Evolutionary conservation across 2,113 vertebrate genomes (phyloP).

Genomic region (Gallinago paraguaiae): DNA sequence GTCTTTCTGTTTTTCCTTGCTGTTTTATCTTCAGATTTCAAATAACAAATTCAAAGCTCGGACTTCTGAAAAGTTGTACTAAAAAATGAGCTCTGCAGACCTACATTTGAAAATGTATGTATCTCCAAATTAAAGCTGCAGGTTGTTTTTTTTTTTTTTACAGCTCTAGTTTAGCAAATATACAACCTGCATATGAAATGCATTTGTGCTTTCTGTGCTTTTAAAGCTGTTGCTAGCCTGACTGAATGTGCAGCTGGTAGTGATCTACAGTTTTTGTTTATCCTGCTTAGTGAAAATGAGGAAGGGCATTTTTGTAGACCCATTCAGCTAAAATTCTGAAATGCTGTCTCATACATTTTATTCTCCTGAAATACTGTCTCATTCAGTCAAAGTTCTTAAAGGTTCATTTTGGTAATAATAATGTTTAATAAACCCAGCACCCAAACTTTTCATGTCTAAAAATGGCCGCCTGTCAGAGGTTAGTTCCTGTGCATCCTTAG

Average conservation of each 20-base stretch:
- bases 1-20: neutral
- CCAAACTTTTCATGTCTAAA: neutral
- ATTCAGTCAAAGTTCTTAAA: neutral
- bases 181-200: neutral
- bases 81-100: neutral
- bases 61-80: neutral
- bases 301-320: slow-evolving; percentile 22
- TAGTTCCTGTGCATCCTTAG: neutral
- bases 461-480: neutral
- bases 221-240: neutral
- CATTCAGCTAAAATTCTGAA: slow-evolving; percentile 33
- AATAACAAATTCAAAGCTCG: slow-evolving; percentile 3
- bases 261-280: slow-evolving; percentile 47
- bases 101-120: neutral
- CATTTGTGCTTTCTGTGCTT: neutral
- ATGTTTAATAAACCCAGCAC: neutral
- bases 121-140: neutral
- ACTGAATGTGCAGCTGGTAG: slow-evolving; percentile 29
- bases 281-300: slow-evolving; percentile 34
- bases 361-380: neutral
- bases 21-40: slow-evolving; percentile 44
- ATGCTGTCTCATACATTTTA: neutral
- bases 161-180: neutral
- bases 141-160: neutral
- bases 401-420: neutral